phyloP scores from a whole-genome alignment of 2,797 vertebrate species.

The Linurgus olivaceus region DNA sequence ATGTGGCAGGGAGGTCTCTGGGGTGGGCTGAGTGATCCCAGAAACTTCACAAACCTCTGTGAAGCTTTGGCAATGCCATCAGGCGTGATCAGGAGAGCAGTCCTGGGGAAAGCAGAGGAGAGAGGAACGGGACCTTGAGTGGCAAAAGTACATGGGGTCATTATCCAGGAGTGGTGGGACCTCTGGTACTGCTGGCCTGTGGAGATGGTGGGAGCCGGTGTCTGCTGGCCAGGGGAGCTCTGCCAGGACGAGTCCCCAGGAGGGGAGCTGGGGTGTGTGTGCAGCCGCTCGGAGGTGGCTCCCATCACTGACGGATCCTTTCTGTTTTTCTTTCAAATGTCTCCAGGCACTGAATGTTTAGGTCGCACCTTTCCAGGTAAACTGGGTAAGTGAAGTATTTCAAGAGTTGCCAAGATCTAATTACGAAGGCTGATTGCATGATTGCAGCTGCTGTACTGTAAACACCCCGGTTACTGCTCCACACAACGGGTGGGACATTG shows the following conservation, averaged over 20 bases:
- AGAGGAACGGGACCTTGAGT: background rate
- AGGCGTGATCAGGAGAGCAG: background rate
- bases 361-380: constrained; percentile 64
- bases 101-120: background rate
- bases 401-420: constrained; percentile 54
- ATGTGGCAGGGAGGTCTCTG: background rate
- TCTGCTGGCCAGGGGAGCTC: background rate
- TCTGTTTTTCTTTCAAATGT: constrained; percentile 60
- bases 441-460: constrained; percentile 34
- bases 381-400: constrained; percentile 51
- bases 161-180: background rate
- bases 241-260: background rate
- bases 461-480: background rate
- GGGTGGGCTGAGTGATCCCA: background rate
- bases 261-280: constrained; percentile 19
- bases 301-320: constrained; percentile 48
- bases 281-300: background rate
- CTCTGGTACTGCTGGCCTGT: background rate
- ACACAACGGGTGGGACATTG: background rate
- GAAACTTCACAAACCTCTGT: background rate
- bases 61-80: background rate
- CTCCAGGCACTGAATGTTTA: constrained; percentile 57
- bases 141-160: background rate
- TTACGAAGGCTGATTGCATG: constrained; percentile 35
- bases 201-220: background rate